Conservation (phyloP, 2,113 vertebrate genomes). For the Proteles cristata region DNA sequence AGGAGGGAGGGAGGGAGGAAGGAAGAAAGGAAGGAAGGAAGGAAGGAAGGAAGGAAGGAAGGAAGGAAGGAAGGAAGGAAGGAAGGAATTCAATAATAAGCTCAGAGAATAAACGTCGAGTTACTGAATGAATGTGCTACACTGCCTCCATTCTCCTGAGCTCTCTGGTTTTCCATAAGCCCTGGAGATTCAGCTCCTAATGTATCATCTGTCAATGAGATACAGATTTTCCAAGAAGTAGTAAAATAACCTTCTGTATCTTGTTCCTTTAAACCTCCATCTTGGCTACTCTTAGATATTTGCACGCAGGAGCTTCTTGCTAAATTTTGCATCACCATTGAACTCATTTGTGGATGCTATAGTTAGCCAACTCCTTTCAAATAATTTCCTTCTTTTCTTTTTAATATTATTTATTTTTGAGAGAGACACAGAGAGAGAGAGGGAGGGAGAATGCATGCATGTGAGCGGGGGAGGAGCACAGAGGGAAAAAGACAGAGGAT, state of each 20-base stretch:
- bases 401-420: background rate
- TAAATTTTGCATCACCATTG: background rate
- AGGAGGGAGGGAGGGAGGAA: background rate
- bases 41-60: background rate
- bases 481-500: too few species aligned
- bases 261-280: background rate
- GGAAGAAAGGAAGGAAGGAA: background rate
- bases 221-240: background rate
- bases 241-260: background rate
- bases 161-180: background rate
- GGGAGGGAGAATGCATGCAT: too few species aligned
- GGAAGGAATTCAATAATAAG: background rate
- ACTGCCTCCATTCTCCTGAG: background rate
- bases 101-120: background rate
- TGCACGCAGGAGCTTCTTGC: background rate
- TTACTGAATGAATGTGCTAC: background rate
- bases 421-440: too few species aligned
- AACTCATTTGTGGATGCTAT: background rate
- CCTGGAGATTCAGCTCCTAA: background rate
- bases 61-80: background rate
- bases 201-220: background rate
- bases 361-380: background rate
- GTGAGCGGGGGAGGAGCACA: too few species aligned
- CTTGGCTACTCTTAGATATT: background rate
- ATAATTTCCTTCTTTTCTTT: background rate